Evolutionary conservation across 2,113 vertebrate species (phyloP).

Genomic region (Leucoraja erinaceus): DNA sequence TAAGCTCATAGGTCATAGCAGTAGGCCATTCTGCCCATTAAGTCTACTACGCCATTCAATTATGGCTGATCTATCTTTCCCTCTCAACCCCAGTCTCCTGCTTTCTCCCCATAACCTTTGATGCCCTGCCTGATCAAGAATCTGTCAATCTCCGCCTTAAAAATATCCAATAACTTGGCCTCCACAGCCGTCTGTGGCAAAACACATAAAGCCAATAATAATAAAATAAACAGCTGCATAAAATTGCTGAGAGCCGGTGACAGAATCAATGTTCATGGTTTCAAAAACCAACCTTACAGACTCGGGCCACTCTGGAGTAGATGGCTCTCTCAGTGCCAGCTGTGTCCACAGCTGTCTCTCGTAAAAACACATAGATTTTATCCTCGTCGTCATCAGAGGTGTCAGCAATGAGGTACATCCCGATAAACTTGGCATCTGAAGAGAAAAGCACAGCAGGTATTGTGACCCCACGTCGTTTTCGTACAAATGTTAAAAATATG

Average conservation of each 20-base stretch:
- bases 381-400: slow-evolving; percentile 71
- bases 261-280: neutral
- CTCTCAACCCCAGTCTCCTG: no score
- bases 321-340: slow-evolving; percentile 65
- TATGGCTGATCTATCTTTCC: no score
- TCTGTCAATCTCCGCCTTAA: no score
- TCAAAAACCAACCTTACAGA: slow-evolving; percentile 68
- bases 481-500: neutral
- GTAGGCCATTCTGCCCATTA: no score
- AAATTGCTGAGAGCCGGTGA: neutral
- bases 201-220: neutral
- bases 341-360: slow-evolving; percentile 65
- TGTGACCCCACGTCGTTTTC: neutral
- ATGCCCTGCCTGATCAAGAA: no score
- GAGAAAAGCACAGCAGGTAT: neutral
- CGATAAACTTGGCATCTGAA: slow-evolving; percentile 66
- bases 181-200: no score
- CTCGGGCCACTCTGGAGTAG: slow-evolving; percentile 71
- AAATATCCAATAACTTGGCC: no score
- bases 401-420: slow-evolving; percentile 67
- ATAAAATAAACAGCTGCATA: neutral
- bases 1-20: no score
- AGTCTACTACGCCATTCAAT: no score
- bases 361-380: slow-evolving; percentile 80
- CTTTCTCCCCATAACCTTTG: no score